Evolutionary conservation across 2,113 vertebrate genomes (phyloP), one percentile per base, ranked within the genome.

Genomic region (Maccullochella peelii): DNA sequence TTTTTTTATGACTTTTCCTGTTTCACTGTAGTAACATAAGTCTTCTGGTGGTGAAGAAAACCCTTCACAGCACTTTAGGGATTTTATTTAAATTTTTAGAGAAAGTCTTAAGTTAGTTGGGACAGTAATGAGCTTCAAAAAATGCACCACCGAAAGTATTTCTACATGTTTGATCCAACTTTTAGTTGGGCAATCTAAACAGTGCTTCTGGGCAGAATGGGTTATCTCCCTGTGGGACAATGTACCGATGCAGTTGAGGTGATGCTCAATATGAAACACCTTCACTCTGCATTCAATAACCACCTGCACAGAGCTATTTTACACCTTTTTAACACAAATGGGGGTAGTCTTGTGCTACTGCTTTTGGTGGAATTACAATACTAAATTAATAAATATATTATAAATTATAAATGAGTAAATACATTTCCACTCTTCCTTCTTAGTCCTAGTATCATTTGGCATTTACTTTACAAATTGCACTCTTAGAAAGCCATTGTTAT

Each of bases 1-100:
- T 25, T 79, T 55, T 73, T 88, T 86, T 54, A 80, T 84, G 62
- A 55, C 21, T 82, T 74, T 52, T 73, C 40, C 16, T 69, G 59
- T 79, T 84, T 77, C 52, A 27, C 62, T 72, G 62, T 80, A 38
- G 47, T 50, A 73, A 66, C 63, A 83, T 65, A 65, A 75, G 57
- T 20, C 82, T 61, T 57, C 25, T 33, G 57, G 49, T 42, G 33
- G 74, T 38, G 47, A 82, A 73, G 42, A 80, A 69, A 49, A n/a
- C n/a, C n/a, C n/a, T n/a, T n/a, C n/a, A 27, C 14, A 77, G 54
- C 55, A 52, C 83, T 78, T 57, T 14, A 20, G 63, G 52, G 63
- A 50, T 58, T 78, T 54, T 27, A 66, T 86, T 74, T 55, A 61
- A 52, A 75, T 85, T 83, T 72, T 75, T 69, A 67, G 58, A 77